Percentiles rank a stretch among this genome's conserved stretches.
These are phyloP conservation scores for Antechinus flavipes DNA, from an alignment of 2,113 vertebrate genomes.

Conservation along the genomic window DNA sequence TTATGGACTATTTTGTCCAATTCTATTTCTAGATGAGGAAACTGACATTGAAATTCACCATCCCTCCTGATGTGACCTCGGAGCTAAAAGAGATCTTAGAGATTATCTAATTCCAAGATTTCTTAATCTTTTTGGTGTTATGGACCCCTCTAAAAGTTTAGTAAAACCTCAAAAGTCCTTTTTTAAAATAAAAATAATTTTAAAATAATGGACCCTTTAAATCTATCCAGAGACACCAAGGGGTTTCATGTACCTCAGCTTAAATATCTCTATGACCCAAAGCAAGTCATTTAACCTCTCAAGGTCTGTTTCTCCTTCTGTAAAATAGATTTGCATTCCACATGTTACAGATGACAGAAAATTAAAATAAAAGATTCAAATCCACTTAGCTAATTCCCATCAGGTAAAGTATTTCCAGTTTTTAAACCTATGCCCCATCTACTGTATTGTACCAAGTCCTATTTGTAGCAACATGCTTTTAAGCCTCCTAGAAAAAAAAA, in stretches of 20 bases:
- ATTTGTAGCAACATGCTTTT: slow-evolving; percentile 6
- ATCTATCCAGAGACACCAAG: background rate
- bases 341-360: background rate
- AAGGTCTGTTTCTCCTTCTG: background rate
- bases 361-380: background rate
- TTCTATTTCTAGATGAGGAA: background rate
- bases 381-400: background rate
- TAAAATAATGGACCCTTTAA: background rate
- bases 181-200: no score
- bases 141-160: background rate
- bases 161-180: background rate
- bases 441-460: background rate
- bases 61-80: background rate
- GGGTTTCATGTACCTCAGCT: background rate
- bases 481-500: background rate
- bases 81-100: background rate
- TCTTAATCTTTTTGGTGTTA: background rate
- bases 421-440: background rate
- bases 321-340: slow-evolving; percentile 8
- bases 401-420: background rate
- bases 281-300: background rate
- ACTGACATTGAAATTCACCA: background rate
- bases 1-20: background rate
- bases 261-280: background rate
- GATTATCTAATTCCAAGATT: background rate